A percentile compares a stretch with the other conserved stretches of the same genome.
phyloP scores from a whole-genome alignment of 2,113 vertebrate genomes.

The Shinisaurus crocodilurus region DNA sequence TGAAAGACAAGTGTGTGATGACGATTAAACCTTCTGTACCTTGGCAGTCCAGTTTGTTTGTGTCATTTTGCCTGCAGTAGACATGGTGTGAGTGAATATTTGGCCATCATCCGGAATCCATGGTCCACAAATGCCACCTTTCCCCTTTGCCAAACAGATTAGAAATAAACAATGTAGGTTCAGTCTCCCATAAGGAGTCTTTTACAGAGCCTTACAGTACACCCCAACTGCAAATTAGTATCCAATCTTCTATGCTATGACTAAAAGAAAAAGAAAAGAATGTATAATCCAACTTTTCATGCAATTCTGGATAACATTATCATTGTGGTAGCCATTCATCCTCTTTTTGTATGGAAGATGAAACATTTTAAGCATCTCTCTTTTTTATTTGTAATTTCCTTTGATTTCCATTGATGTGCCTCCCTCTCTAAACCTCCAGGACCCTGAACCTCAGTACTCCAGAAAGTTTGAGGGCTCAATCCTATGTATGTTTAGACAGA shows the following conservation, averaged over 20 bases:
- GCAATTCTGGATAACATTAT: background rate
- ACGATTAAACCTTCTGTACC: conserved; percentile 61
- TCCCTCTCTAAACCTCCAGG: background rate
- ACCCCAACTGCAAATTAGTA: background rate
- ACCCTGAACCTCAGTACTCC: background rate
- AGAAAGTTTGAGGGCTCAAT: background rate
- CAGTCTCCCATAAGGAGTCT: background rate
- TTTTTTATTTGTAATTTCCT: background rate
- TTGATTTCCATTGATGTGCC: background rate
- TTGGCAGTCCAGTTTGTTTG: conserved; percentile 88
- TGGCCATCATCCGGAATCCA: conserved; percentile 88
- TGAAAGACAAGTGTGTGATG: background rate
- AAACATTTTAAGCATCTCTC: background rate
- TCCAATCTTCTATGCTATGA: background rate
- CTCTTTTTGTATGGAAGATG: background rate
- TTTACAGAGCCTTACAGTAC: conserved; percentile 1
- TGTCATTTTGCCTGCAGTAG: conserved; percentile 83
- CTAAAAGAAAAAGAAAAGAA: background rate
- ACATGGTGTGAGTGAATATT: conserved; percentile 88
- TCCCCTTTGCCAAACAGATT: conserved; percentile 65
- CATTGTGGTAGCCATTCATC: background rate
- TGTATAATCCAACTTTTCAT: background rate
- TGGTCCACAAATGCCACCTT: conserved; percentile 82
- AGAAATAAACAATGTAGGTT: background rate
- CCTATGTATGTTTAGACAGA: too few relatives aligned